These are phyloP conservation scores for Whitmania pigra DNA, from an alignment of 1,140 invertebrate genomes.

Conservation along the genomic window DNA sequence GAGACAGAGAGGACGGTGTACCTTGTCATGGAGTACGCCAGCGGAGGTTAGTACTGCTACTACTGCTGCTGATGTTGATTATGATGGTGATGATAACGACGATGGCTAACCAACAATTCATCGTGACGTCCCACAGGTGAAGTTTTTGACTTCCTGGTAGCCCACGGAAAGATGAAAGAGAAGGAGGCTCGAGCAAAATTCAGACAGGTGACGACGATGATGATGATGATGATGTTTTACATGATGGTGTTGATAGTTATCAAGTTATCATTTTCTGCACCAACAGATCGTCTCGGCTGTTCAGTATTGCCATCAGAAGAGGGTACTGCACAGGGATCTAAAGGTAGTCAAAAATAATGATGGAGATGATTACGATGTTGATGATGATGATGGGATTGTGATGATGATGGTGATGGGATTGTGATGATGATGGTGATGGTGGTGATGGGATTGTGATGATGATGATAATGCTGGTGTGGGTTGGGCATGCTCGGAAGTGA, in stretches of 20 bases:
- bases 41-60: slow-evolving; percentile 63
- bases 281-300: slow-evolving; percentile 88
- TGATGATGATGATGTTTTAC: no score
- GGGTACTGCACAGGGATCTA: slow-evolving; percentile 94
- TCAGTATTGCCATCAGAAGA: slow-evolving; percentile 99
- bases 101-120: not conserved
- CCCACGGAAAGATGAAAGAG: slow-evolving; percentile 99
- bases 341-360: slow-evolving; percentile 51
- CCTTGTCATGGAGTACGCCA: slow-evolving; percentile 98
- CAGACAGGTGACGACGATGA: slow-evolving; percentile 56
- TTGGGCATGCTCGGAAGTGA: not conserved
- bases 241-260: no score
- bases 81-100: not conserved
- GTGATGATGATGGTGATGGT: not conserved
- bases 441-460: not conserved
- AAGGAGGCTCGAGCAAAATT: slow-evolving; percentile 98
- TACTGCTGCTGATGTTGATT: slow-evolving; percentile 1
- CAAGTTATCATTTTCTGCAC: not conserved
- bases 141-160: slow-evolving; percentile 97
- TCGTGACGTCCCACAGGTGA: slow-evolving; percentile 50
- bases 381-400: not conserved
- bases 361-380: not conserved
- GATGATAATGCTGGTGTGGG: not conserved
- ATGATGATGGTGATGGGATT: slow-evolving; percentile 4
- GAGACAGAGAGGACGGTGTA: slow-evolving; percentile 99